Conservation (phyloP, 2,888 invertebrate genomes). For the Cephus rjabovi region DNA sequence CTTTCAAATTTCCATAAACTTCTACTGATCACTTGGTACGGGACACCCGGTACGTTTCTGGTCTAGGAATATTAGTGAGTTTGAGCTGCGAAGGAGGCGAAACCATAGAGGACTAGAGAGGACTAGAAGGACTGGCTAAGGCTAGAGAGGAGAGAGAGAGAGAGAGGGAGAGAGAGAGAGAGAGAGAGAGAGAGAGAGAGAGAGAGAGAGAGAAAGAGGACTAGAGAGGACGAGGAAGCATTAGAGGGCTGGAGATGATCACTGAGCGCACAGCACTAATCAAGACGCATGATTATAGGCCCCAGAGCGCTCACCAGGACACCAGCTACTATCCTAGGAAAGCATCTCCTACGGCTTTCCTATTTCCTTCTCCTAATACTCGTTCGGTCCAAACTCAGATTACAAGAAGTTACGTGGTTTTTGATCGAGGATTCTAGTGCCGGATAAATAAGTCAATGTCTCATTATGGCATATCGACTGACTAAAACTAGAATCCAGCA, state of each 20-base stretch:
- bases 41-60: conserved; percentile 38
- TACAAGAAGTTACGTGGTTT: not conserved
- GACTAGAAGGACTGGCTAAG: conserved; percentile 4
- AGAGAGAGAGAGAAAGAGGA: conserved; percentile 40
- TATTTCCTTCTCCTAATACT: not conserved
- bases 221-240: conserved; percentile 47
- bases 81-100: conserved; percentile 38
- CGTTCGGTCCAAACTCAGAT: not conserved
- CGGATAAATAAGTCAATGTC: not conserved
- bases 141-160: conserved; percentile 39
- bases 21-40: not conserved
- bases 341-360: not conserved
- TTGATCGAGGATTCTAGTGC: not conserved
- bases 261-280: conserved; percentile 64
- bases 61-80: conserved; percentile 52
- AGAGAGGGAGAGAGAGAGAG: conserved; percentile 41
- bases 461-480: too few species aligned
- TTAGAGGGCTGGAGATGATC: conserved; percentile 55
- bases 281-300: conserved; percentile 67
- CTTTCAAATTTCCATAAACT: not conserved
- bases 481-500: too few species aligned
- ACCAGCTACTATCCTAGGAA: not conserved
- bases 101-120: conserved; percentile 18
- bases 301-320: conserved; percentile 52
- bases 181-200: conserved; percentile 44